Percentiles rank a stretch among this genome's conserved stretches.
These are phyloP conservation scores for Magallana angulata DNA, from an alignment of 1,140 invertebrate species.

Conservation along the genomic window DNA sequence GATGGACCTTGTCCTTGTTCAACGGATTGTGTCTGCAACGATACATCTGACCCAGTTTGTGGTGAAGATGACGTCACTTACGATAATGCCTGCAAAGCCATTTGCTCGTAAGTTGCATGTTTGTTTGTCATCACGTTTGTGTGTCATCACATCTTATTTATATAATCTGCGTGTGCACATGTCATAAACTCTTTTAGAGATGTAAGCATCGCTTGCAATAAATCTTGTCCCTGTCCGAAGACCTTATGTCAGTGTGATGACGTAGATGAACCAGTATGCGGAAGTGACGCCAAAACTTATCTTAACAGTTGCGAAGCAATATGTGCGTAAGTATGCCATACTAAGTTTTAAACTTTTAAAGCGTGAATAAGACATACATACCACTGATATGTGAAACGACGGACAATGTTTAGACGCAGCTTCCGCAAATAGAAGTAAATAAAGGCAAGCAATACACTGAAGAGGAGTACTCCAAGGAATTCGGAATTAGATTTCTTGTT, in stretches of 20 bases:
- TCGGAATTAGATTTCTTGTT: too few species aligned
- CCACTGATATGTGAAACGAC: too few species aligned
- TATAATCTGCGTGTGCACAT: too few species aligned
- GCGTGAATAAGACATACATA: too few species aligned
- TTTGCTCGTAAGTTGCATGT: constrained; percentile 36
- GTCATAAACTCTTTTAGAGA: background rate
- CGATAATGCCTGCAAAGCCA: background rate
- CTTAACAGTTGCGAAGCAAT: background rate
- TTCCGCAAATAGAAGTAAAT: too few species aligned
- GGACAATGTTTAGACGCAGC: too few species aligned
- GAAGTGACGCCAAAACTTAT: constrained; percentile 16
- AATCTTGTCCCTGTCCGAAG: background rate
- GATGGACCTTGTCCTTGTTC: constrained; percentile 41
- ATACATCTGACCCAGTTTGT: constrained; percentile 46
- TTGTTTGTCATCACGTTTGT: background rate
- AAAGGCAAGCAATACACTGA: too few species aligned
- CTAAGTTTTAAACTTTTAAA: too few species aligned
- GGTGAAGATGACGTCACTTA: constrained; percentile 49
- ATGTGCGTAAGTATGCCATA: background rate
- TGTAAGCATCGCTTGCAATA: background rate
- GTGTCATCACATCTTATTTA: too few species aligned
- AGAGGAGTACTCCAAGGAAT: too few species aligned
- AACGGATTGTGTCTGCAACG: background rate
- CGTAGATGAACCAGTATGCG: background rate
- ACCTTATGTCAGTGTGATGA: background rate